Evolutionary conservation across 2,888 invertebrate species (phyloP), one percentile per base, ranked within the genome.

Genomic region (Pterobdella sp.): DNA sequence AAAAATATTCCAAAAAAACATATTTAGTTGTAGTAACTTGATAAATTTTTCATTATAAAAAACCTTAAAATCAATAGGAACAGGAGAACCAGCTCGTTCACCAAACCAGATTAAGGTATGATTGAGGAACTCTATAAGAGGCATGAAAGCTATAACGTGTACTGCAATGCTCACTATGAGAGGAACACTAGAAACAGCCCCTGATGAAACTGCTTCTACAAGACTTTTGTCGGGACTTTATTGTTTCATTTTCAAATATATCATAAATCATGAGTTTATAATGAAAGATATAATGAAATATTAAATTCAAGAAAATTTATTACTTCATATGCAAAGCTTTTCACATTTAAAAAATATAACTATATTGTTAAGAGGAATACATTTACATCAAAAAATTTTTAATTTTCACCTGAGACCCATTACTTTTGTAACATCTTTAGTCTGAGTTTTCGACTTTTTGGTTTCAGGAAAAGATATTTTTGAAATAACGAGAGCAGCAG

Each of bases 401-500:
- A n/a, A n/a, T n/a, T n/a, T n/a, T n/a, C n/a, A n/a, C 74, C 72
- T 73, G 32, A 34, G 26, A 36, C 74, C 72, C 26, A 72, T 63
- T 69, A 77, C 72, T 18, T 67, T 29, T 14, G 42, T 37, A 22
- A 76, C 42, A 32, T 74, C 68, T 1, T 72, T 66, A 1, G 65
- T 71, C 14, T 65, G 74, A 2, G 75, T 77, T 36, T 74, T 75
- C 7, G 75, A 72, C 67, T 74, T 72, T 37, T 76, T 34, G 4
- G 77, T 76, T 56, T 78, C 78, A 7, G 78, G 78, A 56, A 75
- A 78, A 63, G 63, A 73, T 18, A 78, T 75, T 60, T 78, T 78
- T 34, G 78, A 75, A 70, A 78, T 74, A 79, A 91, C 92, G 36
- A 96, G 84, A 0, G 94, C 90, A 0, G 92, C 92, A 0, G 95